Conservation (phyloP, 2,797 vertebrate species). For the Lophotriccus pileatus region DNA sequence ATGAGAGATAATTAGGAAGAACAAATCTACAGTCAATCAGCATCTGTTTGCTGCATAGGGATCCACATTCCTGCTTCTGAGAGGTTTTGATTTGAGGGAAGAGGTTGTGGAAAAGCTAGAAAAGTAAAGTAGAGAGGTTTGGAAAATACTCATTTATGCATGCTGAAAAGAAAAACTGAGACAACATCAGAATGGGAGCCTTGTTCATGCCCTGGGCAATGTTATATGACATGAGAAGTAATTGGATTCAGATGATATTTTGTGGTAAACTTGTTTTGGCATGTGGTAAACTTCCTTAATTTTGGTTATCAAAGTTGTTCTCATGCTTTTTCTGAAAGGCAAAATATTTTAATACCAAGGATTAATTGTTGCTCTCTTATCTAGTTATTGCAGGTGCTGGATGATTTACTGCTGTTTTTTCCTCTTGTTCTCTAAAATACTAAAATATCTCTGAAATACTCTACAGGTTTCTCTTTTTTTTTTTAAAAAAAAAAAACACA, state of each 20-base stretch:
- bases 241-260: slow-evolving; percentile 45
- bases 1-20: background rate
- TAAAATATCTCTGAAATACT: background rate
- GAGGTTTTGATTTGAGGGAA: background rate
- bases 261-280: slow-evolving; percentile 25
- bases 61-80: background rate
- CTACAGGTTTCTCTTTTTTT: background rate
- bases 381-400: background rate
- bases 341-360: slow-evolving; percentile 32
- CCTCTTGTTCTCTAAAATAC: background rate
- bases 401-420: slow-evolving; percentile 4
- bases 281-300: slow-evolving; percentile 14
- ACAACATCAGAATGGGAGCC: background rate
- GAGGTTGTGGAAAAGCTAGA: background rate
- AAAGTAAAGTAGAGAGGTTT: background rate
- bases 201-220: background rate
- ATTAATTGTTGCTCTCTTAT: slow-evolving; percentile 49
- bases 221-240: background rate
- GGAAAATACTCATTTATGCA: background rate
- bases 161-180: background rate
- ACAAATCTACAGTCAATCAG: background rate
- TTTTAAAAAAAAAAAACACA: background rate
- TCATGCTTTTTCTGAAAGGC: slow-evolving; percentile 14
- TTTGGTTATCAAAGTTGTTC: slow-evolving; percentile 39
- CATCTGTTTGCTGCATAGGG: background rate